Conservation (phyloP, 2,113 vertebrate species). For the Aegithalos caudatus region DNA sequence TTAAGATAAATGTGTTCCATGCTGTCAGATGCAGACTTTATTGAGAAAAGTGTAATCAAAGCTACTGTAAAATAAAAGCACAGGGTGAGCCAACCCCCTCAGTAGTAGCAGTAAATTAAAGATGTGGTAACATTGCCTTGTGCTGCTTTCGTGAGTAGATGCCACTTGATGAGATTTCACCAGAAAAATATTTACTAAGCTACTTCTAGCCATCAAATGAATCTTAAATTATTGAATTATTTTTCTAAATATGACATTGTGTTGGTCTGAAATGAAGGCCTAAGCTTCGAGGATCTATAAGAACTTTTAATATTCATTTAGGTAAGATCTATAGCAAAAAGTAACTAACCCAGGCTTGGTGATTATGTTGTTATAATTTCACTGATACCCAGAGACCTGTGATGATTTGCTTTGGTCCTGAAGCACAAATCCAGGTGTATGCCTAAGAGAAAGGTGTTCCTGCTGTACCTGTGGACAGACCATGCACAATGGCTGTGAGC, state of each 20-base stretch:
- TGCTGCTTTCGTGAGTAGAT: not conserved
- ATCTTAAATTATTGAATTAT: not conserved
- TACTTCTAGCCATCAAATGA: not conserved
- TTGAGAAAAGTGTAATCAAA: not conserved
- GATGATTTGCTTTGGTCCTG: not conserved
- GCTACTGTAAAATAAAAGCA: not conserved
- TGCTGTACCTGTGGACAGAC: not conserved
- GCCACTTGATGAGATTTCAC: not conserved
- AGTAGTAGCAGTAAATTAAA: not conserved
- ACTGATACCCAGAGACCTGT: not conserved
- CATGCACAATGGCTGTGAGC: rapidly evolving
- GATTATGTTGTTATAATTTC: not conserved
- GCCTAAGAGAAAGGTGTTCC: not conserved
- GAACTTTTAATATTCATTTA: not conserved
- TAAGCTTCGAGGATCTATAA: not conserved
- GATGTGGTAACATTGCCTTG: not conserved
- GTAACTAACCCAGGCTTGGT: not conserved
- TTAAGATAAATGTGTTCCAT: not conserved
- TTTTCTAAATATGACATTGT: not conserved
- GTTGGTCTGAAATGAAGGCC: not conserved
- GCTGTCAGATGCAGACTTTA: not conserved
- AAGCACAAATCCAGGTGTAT: not conserved
- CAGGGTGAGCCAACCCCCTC: not conserved
- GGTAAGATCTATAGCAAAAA: not conserved
- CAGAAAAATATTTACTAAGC: not conserved